Evolutionary conservation across 2,888 invertebrate genomes (phyloP), one percentile per base, ranked within the genome.

Genomic region (Invenusta paracnida): DNA sequence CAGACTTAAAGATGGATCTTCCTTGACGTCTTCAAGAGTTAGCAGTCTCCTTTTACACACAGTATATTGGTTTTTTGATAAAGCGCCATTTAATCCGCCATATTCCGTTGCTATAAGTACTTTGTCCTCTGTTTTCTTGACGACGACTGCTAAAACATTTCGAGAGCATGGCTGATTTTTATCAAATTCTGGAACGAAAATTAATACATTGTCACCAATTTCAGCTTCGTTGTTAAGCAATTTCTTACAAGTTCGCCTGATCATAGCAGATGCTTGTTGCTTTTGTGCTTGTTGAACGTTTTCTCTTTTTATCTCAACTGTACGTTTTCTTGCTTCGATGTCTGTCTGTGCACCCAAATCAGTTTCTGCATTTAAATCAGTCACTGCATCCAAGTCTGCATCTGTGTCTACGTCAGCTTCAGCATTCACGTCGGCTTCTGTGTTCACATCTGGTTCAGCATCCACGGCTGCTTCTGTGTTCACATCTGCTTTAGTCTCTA

Each of bases 111-210:
- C 73, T 73, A 73, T 23, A 13, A n/a, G 5, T 23, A 73, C 73
- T 25, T 73, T 73, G 23, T 73, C 73, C 73, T 73, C 2, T 73
- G 23, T 73, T 73, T 73, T 73, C 73, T 73, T 73, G 73, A 73
- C 73, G 73, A 73, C 73, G 73, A 73, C 73, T 25, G 17, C 73
- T 23, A 73, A 73, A 73, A 73, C 17, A 73, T 73, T 73, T 73
- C 73, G 73, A 25, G 73, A 2, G 73, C 73, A 73, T 73, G 73
- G 23, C 73, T 5, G 17, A 23, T 73, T 73, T 73, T 73, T 25
- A 13, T 73, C 73, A 73, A 73, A 73, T 23, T 73, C 73, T 73
- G 73, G 73, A 23, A 73, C 73, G 73, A 73, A 73, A 73, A 73
- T 23, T 73, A 73, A 73, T 23, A 73, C 73, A 73, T 73, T 73